Conservation (phyloP, 53 echinoderm and acorn worm genomes). For the Paelopatides confundens region DNA sequence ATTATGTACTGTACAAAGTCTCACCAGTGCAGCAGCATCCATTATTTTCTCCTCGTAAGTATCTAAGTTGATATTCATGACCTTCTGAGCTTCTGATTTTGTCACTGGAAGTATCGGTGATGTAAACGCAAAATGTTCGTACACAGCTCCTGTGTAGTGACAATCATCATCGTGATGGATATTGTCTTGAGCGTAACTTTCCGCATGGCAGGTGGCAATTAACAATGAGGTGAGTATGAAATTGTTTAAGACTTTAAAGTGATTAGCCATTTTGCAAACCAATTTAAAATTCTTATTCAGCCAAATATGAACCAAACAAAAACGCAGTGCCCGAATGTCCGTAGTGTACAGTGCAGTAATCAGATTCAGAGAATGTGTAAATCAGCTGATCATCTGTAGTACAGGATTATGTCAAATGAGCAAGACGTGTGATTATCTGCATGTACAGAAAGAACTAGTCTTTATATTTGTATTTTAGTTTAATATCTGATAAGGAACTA, state of each 20-base stretch:
- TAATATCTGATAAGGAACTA: no score
- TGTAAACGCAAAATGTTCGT: constrained; percentile 1
- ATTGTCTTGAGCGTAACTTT: neutral
- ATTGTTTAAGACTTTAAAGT: neutral
- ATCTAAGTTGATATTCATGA: constrained; percentile 15
- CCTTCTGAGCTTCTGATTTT: constrained; percentile 18
- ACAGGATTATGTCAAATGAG: no score
- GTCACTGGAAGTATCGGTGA: neutral
- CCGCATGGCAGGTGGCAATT: neutral
- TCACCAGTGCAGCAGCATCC: neutral
- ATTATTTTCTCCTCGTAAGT: constrained; percentile 16
- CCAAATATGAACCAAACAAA: no score
- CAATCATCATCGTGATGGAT: neutral
- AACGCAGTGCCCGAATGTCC: no score
- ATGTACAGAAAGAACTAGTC: no score
- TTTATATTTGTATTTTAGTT: no score
- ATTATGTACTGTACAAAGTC: neutral
- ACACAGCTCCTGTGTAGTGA: neutral
- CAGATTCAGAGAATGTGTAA: no score
- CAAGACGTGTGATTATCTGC: no score
- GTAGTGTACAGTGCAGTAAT: neutral
- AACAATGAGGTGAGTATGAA: neutral
- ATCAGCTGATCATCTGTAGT: no score
- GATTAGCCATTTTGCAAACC: neutral
- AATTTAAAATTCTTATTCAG: no score